Evolutionary conservation across 1,140 invertebrate species (phyloP).

Genomic region (Caenorhabditis remanei): DNA sequence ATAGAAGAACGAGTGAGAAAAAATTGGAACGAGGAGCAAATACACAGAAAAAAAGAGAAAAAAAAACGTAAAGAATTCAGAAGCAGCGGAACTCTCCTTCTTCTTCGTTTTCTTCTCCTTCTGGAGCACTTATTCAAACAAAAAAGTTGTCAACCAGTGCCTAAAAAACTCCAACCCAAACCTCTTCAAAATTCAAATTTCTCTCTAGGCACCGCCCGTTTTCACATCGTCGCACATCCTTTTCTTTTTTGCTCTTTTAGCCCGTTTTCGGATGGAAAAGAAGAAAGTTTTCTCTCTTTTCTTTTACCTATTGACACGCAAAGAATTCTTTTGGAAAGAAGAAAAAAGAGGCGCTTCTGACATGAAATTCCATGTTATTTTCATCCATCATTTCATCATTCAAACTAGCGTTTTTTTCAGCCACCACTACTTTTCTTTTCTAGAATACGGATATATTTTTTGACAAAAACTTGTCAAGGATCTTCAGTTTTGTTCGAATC

Average conservation of each 20-base stretch:
- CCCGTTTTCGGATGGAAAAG: constrained; percentile 5
- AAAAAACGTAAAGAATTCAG: constrained; percentile 53
- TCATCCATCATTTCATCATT: constrained; percentile 1
- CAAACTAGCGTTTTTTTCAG: not conserved
- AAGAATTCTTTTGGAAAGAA: not conserved
- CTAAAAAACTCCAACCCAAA: constrained; percentile 31
- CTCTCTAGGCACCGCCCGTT: not conserved
- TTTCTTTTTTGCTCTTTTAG: constrained; percentile 7
- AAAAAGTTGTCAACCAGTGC: constrained; percentile 49
- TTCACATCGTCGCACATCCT: constrained; percentile 55
- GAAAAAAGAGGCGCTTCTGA: not conserved
- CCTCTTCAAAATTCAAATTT: constrained; percentile 53
- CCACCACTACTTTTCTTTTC: not conserved
- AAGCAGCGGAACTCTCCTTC: constrained; percentile 40
- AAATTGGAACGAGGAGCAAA: constrained; percentile 11
- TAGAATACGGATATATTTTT: not conserved
- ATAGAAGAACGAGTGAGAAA: constrained; percentile 16
- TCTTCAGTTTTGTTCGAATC: too few species aligned
- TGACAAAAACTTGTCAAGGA: too few species aligned
- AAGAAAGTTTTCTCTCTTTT: constrained; percentile 3
- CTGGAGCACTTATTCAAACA: constrained; percentile 54
- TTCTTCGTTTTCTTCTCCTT: not conserved
- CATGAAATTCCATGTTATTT: constrained; percentile 25
- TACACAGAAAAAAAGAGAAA: not conserved
- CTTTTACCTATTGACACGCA: constrained; percentile 52